Base-by-base conservation (phyloP, 2,888 invertebrate species). In the Volucella zonaria region DNA sequence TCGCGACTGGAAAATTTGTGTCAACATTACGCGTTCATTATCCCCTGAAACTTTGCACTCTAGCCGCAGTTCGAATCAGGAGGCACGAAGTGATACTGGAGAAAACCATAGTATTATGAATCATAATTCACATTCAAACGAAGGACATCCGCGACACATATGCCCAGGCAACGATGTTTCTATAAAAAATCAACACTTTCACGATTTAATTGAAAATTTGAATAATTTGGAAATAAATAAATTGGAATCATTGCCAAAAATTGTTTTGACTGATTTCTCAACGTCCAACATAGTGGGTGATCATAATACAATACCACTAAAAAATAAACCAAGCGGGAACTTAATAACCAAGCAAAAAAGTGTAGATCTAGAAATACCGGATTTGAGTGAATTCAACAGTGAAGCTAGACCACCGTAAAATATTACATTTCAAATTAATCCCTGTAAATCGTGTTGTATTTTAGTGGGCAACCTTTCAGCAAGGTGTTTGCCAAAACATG, bases 361-460 rank as follows among this genome's bases (percentile, higher is more conserved):
- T 15, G 45, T 85, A 9, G 85, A 85, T 15, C 71, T 85, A 15
- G 81, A 76, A 23, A 18, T 73, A 62, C 58, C 85, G 1, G 45
- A 31, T 49, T 38, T 73, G 45, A 83, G 86, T 40, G 79, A 82
- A 54, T 89, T 88, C 79, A 87, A 86, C 42, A 89, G 89, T 75
- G 89, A 91, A 89, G 88, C 90, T 40, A 89, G 90, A 89, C 91
- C 91, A 88, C 90, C 91, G 86, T 89, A 89, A 89, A 49, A 45
- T n/a, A 58, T 12, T 14, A 76, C 12, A 73, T 43, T 11, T 47
- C 56, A 38, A 43, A 70, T 52, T 40, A 49, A 23, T 47, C 43
- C 38, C 64, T 43, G 38, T 11, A 14, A 18, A 40, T 6, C 11
- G 61, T 23, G 64, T 58, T 64, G 6, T 70, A 64, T 51, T 31